Conservation (phyloP, 2,797 vertebrate species). For the Sorex maritimensis region DNA sequence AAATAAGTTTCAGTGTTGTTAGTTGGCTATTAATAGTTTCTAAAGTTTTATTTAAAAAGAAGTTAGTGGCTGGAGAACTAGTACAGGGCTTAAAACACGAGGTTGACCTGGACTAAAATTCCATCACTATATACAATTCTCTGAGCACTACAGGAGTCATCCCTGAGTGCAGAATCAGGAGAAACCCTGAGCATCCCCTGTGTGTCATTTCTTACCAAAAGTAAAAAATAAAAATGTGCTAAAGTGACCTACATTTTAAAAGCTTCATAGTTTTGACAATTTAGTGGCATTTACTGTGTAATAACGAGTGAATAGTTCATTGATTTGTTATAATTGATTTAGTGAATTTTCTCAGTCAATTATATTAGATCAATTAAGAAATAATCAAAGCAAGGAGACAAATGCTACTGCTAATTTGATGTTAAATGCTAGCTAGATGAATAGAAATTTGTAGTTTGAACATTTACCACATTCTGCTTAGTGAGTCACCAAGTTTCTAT, state of each 20-base stretch:
- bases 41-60: background rate
- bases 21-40: background rate
- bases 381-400: background rate
- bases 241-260: slow-evolving; percentile 14
- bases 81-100: too few species aligned
- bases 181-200: too few species aligned
- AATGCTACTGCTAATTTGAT: background rate
- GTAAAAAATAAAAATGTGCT: background rate
- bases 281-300: background rate
- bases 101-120: too few species aligned
- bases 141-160: too few species aligned
- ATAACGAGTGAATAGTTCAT: too few species aligned
- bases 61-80: too few species aligned
- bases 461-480: background rate
- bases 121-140: too few species aligned
- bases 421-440: background rate
- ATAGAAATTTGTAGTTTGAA: background rate
- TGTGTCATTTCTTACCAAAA: too few species aligned
- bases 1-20: background rate
- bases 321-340: too few species aligned
- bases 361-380: background rate
- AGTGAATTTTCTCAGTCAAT: background rate
- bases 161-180: too few species aligned
- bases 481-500: background rate
- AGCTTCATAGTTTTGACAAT: background rate